These are phyloP conservation scores for Saccopteryx leptura DNA, from an alignment of 2,113 vertebrate species.

Conservation along the genomic window DNA sequence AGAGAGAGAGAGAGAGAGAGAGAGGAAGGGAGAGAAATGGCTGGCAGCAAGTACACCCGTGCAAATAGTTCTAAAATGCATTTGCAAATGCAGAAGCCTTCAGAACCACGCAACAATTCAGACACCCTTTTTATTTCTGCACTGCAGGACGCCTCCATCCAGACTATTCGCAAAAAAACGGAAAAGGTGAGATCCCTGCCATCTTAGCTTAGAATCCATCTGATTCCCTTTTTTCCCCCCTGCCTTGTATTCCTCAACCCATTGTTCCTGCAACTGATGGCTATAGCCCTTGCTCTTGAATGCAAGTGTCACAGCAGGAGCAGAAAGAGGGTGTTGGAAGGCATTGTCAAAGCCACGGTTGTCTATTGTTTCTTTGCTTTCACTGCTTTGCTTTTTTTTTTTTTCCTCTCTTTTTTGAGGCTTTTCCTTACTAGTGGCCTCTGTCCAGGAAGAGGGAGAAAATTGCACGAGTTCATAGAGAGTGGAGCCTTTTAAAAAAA, in stretches of 20 bases:
- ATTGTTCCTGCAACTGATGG: conserved; percentile 88
- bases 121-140: conserved; percentile 88
- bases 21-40: conserved; percentile 85
- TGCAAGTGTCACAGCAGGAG: conserved; percentile 88
- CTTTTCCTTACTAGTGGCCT: conserved; percentile 88
- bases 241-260: conserved; percentile 87
- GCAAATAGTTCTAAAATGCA: conserved; percentile 88
- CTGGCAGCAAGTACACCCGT: conserved; percentile 86
- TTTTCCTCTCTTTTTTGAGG: conserved; percentile 56
- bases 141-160: conserved; percentile 88
- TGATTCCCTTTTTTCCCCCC: conserved; percentile 83
- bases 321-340: conserved; percentile 82
- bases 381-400: conserved; percentile 80
- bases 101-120: conserved; percentile 88
- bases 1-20: conserved; percentile 71
- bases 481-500: conserved; percentile 68
- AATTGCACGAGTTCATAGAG: conserved; percentile 85
- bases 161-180: conserved; percentile 86
- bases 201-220: conserved; percentile 89
- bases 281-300: conserved; percentile 88
- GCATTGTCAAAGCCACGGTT: conserved; percentile 89
- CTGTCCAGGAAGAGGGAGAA: conserved; percentile 88
- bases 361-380: conserved; percentile 89
- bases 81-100: conserved; percentile 89
- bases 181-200: conserved; percentile 90